These are phyloP conservation scores for Sprattus sprattus DNA, from an alignment of 2,113 vertebrate genomes.

Conservation along the genomic window DNA sequence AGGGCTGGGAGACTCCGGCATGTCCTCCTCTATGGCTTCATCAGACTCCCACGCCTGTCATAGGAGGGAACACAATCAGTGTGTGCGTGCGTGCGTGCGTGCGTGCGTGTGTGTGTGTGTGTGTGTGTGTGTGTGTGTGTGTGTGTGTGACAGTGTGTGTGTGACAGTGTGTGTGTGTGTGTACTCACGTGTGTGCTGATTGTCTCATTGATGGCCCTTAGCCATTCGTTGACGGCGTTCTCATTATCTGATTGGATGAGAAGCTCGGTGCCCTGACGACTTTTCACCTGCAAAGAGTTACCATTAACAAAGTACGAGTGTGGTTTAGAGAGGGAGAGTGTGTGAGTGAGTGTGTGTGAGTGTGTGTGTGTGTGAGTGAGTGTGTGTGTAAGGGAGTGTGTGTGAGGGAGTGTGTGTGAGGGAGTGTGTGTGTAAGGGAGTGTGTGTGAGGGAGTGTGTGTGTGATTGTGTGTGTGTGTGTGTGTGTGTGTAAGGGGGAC, in stretches of 20 bases:
- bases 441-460: too few species aligned
- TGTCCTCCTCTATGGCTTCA: constrained; percentile 86
- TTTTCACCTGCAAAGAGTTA: constrained; percentile 80
- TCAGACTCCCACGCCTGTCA: constrained; percentile 81
- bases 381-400: too few species aligned
- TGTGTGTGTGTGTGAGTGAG: constrained; percentile 13
- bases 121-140: neutral
- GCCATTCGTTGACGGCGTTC: constrained; percentile 81
- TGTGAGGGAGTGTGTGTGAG: neutral
- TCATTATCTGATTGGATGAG: constrained; percentile 93
- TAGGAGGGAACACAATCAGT: neutral
- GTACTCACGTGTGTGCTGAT: constrained; percentile 84
- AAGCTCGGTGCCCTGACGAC: constrained; percentile 86
- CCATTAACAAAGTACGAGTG: neutral
- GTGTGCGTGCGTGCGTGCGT: too few species aligned
- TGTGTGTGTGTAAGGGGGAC: too few species aligned
- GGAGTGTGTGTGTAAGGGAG: constrained; percentile 16
- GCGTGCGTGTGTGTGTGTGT: too few species aligned
- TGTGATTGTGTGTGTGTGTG: too few species aligned
- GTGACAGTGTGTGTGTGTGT: constrained; percentile 2
- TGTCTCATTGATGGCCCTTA: constrained; percentile 78
- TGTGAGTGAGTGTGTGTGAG: too few species aligned
- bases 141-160: too few species aligned
- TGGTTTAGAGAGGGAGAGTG: too few species aligned
- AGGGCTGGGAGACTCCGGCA: constrained; percentile 82